Evolutionary conservation across 2,797 vertebrate genomes (phyloP).

Genomic region (Loris lydekkerianus): DNA sequence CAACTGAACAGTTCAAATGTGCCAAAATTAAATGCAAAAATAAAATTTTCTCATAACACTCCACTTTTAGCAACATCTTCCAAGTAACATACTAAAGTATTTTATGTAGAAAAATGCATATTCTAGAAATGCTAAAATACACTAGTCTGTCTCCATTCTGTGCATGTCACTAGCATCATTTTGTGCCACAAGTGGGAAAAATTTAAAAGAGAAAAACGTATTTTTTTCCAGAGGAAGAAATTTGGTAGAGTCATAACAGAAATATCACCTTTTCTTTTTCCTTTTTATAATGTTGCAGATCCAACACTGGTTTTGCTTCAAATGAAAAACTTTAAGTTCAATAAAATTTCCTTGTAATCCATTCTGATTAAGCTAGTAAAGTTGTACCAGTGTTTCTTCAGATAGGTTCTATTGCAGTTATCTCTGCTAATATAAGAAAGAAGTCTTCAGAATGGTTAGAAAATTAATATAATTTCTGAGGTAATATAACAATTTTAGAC

Average conservation of each 20-base stretch:
- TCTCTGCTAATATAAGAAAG: not conserved
- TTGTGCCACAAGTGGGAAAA: conserved; percentile 2
- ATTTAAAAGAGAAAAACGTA: not conserved
- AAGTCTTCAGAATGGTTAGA: conserved; percentile 34
- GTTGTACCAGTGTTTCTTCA: not conserved
- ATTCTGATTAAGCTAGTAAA: conserved; percentile 2
- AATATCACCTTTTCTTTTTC: not conserved
- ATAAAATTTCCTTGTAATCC: not conserved
- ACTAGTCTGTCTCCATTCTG: not conserved
- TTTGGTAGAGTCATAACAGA: not conserved
- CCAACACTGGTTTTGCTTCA: not conserved
- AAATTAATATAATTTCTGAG: conserved; percentile 23
- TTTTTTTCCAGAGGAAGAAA: conserved; percentile 38
- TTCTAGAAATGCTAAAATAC: conserved; percentile 28
- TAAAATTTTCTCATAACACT: not conserved
- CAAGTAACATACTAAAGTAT: not conserved
- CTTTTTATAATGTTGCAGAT: not conserved
- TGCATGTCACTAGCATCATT: conserved; percentile 4
- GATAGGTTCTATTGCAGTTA: not conserved
- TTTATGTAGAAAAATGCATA: not conserved
- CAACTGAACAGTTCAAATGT: not conserved
- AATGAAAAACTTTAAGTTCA: not conserved
- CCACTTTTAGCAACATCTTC: not conserved
- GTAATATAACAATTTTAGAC: conserved; percentile 24
- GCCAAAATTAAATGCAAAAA: not conserved